Conservation (phyloP, 1,140 invertebrate genomes). For the Drosophila baimaii region DNA sequence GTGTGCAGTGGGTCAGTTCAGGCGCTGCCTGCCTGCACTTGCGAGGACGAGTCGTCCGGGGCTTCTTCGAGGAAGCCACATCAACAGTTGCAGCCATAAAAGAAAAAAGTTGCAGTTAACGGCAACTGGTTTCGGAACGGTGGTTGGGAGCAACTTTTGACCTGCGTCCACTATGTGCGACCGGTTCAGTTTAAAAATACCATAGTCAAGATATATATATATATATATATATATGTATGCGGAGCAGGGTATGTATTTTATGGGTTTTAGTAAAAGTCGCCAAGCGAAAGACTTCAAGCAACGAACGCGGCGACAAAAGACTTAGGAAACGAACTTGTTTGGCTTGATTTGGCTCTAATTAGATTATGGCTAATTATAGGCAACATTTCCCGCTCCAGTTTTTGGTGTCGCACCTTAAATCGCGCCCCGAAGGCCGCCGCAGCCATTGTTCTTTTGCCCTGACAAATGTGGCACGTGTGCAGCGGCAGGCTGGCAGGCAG, state of each 20-base stretch:
- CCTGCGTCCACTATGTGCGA: constrained; percentile 66
- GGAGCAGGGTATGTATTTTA: constrained; percentile 13
- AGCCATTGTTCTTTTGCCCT: constrained; percentile 50
- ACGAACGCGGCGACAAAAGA: constrained; percentile 41
- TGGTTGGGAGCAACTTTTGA: constrained; percentile 62
- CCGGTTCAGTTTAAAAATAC: constrained; percentile 73
- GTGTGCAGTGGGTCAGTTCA: constrained; percentile 76
- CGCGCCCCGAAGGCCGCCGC: constrained; percentile 48
- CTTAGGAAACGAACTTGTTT: constrained; percentile 35
- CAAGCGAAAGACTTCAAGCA: constrained; percentile 65
- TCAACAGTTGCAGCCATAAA: constrained; percentile 29
- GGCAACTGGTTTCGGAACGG: constrained; percentile 69
- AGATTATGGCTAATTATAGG: constrained; percentile 70
- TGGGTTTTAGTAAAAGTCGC: constrained; percentile 44
- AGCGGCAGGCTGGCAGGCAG: constrained; percentile 3
- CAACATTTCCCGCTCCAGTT: constrained; percentile 55
- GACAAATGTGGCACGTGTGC: constrained; percentile 67
- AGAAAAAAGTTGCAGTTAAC: constrained; percentile 67
- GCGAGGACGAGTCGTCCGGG: constrained; percentile 45
- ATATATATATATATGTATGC: constrained; percentile 3
- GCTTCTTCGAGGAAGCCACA: constrained; percentile 75
- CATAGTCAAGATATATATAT: constrained; percentile 33
- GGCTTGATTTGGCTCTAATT: constrained; percentile 60
- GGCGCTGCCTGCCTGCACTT: constrained; percentile 39
- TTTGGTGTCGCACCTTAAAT: constrained; percentile 65